Evolutionary conservation across 2,113 vertebrate species (phyloP).

Genomic region (Coracopsis vasa): DNA sequence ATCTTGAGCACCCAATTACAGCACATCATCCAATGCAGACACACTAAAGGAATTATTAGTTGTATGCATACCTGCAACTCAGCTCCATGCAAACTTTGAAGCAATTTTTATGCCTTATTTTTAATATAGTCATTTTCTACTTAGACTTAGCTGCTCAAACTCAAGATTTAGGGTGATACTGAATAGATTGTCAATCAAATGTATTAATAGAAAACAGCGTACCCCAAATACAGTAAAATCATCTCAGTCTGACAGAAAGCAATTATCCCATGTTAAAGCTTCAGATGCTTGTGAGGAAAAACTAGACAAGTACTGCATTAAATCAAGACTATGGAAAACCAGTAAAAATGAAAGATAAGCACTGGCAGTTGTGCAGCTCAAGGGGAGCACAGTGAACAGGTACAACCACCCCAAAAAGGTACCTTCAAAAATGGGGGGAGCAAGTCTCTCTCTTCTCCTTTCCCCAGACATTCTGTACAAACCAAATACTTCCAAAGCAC

Average conservation of each 20-base stretch:
- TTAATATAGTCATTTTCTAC: not conserved
- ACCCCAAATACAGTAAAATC: not conserved
- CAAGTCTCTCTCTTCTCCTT: not conserved
- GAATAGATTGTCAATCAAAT: not conserved
- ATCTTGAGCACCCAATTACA: not conserved
- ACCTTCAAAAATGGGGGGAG: not conserved
- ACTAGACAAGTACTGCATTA: not conserved
- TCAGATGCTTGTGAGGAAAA: not conserved
- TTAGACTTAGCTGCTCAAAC: not conserved
- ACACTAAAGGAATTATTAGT: not conserved
- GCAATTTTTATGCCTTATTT: not conserved
- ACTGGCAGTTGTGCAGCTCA: not conserved
- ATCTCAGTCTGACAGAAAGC: not conserved
- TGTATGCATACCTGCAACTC: not conserved
- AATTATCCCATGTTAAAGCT: not conserved
- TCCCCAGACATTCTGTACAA: not conserved
- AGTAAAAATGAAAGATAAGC: not conserved
- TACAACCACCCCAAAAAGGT: not conserved
- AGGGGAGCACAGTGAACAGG: not conserved
- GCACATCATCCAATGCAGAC: not conserved
- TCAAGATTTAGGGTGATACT: not conserved
- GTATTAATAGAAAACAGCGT: not conserved
- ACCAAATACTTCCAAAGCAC: not conserved
- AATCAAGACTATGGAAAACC: not conserved
- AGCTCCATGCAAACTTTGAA: not conserved